Percentiles rank a stretch among this genome's conserved stretches.
Conservation (phyloP, 2,888 invertebrate genomes). For the Rosalia funebris region DNA sequence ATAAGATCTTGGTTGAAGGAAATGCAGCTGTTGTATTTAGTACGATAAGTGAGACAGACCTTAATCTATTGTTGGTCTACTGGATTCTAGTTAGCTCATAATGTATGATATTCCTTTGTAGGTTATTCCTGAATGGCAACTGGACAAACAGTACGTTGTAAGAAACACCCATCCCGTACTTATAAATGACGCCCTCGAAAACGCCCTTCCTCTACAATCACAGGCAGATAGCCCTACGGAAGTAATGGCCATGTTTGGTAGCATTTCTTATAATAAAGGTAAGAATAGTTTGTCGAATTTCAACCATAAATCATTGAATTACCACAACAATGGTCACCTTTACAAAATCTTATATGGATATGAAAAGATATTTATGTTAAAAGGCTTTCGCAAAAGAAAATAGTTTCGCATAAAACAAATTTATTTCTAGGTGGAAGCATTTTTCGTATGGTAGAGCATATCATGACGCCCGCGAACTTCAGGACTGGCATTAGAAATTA, state of each 20-base stretch:
- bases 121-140: slow-evolving; percentile 36
- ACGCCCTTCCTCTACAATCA: slow-evolving; percentile 72
- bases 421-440: slow-evolving; percentile 40
- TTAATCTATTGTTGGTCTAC: too few species aligned
- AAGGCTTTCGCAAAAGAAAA: too few species aligned
- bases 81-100: too few species aligned
- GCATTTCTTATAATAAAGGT: slow-evolving; percentile 74
- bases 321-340: too few species aligned
- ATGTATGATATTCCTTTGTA: slow-evolving; percentile 17
- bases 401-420: too few species aligned
- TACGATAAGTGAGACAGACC: too few species aligned
- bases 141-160: slow-evolving; percentile 45
- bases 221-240: slow-evolving; percentile 65
- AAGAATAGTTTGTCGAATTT: neutral
- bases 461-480: slow-evolving; percentile 67
- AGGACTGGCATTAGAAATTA: slow-evolving; percentile 68
- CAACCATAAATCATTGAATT: neutral
- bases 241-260: slow-evolving; percentile 68
- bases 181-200: slow-evolving; percentile 67
- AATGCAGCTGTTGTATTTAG: too few species aligned
- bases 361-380: too few species aligned
- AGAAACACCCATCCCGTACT: slow-evolving; percentile 62
- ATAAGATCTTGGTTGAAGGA: too few species aligned
- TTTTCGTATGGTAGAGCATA: slow-evolving; percentile 74
- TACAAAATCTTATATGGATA: too few species aligned